Evolutionary conservation across 2,888 invertebrate species (phyloP).

Genomic region (Drosophila robusta): DNA sequence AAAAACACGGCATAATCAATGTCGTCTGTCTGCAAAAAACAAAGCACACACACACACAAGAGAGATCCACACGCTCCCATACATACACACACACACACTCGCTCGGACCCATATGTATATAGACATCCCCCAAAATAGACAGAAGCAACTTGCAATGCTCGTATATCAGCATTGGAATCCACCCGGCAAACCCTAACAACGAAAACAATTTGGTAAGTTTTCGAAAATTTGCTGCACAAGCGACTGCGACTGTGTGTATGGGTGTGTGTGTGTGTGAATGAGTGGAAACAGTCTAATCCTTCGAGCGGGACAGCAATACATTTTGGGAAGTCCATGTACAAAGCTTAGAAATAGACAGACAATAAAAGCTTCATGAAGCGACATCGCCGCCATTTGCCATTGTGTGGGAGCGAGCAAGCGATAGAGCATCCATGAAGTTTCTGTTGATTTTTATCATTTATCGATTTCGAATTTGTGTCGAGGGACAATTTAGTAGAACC

Average conservation of each 20-base stretch:
- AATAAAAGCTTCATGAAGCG: constrained; percentile 82
- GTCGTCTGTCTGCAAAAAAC: constrained; percentile 64
- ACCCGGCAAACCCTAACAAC: constrained; percentile 79
- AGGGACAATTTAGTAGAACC: constrained; percentile 78
- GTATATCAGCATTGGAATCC: constrained; percentile 81
- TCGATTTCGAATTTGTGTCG: constrained; percentile 84
- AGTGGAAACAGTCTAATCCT: constrained; percentile 65
- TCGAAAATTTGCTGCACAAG: constrained; percentile 76
- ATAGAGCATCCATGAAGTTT: constrained; percentile 78
- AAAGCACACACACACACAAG: not conserved
- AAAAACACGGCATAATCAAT: constrained; percentile 77
- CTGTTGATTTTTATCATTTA: constrained; percentile 84
- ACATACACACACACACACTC: constrained; percentile 24
- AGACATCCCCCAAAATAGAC: constrained; percentile 58
- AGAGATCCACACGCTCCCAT: constrained; percentile 30
- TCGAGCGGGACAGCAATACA: constrained; percentile 68
- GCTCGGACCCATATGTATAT: constrained; percentile 38
- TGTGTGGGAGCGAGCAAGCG: constrained; percentile 56
- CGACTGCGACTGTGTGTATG: constrained; percentile 23
- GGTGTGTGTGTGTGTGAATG: constrained; percentile 23
- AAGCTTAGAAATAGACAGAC: constrained; percentile 81
- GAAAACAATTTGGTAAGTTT: constrained; percentile 82
- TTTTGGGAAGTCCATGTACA: constrained; percentile 74
- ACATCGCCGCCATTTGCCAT: constrained; percentile 65
- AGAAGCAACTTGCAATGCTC: constrained; percentile 59